Evolutionary conservation across 1,140 invertebrate genomes (phyloP), one percentile per base, ranked within the genome.

Genomic region (Cepaea nemoralis): DNA sequence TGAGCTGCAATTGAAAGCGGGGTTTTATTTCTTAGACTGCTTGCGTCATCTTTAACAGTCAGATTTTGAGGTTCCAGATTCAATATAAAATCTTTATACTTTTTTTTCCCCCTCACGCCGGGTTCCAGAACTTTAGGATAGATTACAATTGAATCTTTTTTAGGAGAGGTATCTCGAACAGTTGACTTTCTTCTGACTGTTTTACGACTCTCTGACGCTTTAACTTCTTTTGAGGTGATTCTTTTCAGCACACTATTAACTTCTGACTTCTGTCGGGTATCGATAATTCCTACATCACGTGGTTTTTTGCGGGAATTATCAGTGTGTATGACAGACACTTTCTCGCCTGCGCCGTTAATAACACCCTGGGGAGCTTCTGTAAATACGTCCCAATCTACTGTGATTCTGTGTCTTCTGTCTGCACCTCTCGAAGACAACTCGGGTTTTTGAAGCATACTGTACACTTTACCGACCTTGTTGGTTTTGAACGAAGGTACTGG

Each of bases 51-150:
- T 31, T 69, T 45, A 2, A n/a, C 40, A 16, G 6, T 33, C 5
- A 27, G 8, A 2, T 1, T 16, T 5, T 27, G 63, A 69, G 33
- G 39, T 8, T 69, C 40, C n/a, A 35, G 1, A 1, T 42, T 69
- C 33, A 78, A 3, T 12, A 31, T 35, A 69, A 78, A 78, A 35
- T 67, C 59, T 27, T 78, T 78, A 31, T 69, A 78, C n/a, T 69
- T 78, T 48, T 78, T 78, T 16, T 42, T 78, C 10, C 77, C 77
- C 33, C 77, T 78, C 10, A 78, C 39, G 2, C 77, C 77, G 19
- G 31, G 1, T 39, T 78, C 77, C 6, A 78, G 37, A 3, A 50
- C 22, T 48, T 50, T 50, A 24, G 73, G 45, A 37, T 31, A 40
- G 6, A 22, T 24, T 55, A 55, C n/a, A 2, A 24, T 45, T 45